A percentile compares a stretch with the other conserved stretches of the same genome.
phyloP scores from a whole-genome alignment of 1,140 invertebrate genomes.

The Drosophila nannoptera region DNA sequence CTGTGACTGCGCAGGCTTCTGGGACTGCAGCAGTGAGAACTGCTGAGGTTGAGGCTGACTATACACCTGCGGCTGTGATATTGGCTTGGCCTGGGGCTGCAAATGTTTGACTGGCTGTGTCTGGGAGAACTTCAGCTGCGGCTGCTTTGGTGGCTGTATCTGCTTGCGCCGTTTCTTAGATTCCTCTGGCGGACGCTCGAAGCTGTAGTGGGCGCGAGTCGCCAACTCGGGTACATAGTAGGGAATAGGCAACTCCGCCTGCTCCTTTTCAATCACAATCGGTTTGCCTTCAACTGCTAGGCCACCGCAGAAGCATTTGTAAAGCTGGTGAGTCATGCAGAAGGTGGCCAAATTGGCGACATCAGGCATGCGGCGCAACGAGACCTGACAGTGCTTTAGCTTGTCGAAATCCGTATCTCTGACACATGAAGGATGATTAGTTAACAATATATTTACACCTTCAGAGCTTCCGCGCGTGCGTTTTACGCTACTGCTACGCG shows the following conservation, averaged over 20 bases:
- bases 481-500: slow-evolving; percentile 8
- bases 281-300: slow-evolving; percentile 56
- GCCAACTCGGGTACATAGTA: slow-evolving; percentile 56
- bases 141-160: not conserved
- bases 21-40: no score
- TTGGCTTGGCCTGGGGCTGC: not conserved
- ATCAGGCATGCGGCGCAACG: slow-evolving; percentile 54
- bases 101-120: not conserved
- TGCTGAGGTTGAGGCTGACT: no score
- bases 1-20: no score
- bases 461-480: not conserved
- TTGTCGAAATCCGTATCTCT: slow-evolving; percentile 55
- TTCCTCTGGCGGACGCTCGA: slow-evolving; percentile 57
- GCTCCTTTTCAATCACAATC: slow-evolving; percentile 64
- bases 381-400: slow-evolving; percentile 68
- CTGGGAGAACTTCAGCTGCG: not conserved
- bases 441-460: slow-evolving; percentile 3
- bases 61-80: not conserved
- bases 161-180: slow-evolving; percentile 43
- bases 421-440: slow-evolving; percentile 44
- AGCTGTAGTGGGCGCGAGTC: slow-evolving; percentile 63
- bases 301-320: slow-evolving; percentile 77
- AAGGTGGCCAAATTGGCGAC: slow-evolving; percentile 65
- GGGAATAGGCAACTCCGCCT: slow-evolving; percentile 31
- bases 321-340: slow-evolving; percentile 76